phyloP scores from a whole-genome alignment of 2,113 vertebrate genomes.

The Osmerus mordax region DNA sequence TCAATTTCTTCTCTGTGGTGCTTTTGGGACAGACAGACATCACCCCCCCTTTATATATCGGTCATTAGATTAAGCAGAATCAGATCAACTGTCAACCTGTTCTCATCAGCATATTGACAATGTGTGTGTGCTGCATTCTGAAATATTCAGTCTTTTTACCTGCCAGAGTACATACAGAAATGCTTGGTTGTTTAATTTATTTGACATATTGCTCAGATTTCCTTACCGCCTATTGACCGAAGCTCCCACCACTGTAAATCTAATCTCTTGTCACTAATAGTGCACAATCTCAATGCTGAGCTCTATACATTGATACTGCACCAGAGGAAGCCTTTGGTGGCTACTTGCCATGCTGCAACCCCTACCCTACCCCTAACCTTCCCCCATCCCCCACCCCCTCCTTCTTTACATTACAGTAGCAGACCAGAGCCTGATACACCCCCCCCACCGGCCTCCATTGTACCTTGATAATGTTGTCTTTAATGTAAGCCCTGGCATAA shows the following conservation, averaged over 20 bases:
- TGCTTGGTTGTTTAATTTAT: no score
- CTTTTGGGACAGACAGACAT: no score
- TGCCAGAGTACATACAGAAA: no score
- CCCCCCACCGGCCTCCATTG: not conserved
- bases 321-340: not conserved
- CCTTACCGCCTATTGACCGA: no score
- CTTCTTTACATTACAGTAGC: not conserved
- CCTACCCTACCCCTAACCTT: not conserved
- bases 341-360: not conserved
- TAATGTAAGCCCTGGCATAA: conserved; percentile 11
- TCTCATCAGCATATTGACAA: no score
- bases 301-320: not conserved
- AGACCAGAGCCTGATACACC: not conserved
- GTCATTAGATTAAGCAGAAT: no score
- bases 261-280: not conserved
- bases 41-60: no score
- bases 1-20: no score
- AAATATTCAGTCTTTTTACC: no score
- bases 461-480: conserved; percentile 4
- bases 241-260: not conserved
- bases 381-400: not conserved
- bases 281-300: not conserved
- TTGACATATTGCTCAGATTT: no score
- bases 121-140: no score
- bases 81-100: no score